Conservation (phyloP, 2,113 vertebrate genomes). For the Carassius auratus region DNA sequence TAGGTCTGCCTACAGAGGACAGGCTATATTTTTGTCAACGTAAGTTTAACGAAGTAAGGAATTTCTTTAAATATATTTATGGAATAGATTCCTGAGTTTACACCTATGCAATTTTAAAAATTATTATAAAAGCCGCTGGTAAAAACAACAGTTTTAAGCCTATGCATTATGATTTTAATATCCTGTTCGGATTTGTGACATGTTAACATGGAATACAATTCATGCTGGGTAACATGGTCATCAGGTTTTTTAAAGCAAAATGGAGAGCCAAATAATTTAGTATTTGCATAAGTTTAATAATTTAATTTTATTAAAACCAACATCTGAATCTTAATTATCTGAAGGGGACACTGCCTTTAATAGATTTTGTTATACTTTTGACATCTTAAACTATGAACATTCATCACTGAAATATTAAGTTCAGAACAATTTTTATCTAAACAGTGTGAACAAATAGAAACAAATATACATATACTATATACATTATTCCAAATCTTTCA, state of each 20-base stretch:
- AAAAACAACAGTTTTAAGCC: not conserved
- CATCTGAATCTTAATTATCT: not conserved
- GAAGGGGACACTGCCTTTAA: not conserved
- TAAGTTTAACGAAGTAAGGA: not conserved
- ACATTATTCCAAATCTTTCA: not conserved
- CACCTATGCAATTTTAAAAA: not conserved
- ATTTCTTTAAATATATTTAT: not conserved
- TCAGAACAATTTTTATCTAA: not conserved
- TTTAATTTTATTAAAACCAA: not conserved
- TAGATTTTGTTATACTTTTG: not conserved
- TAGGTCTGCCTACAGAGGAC: not conserved
- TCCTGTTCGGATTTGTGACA: not conserved
- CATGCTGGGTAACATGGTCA: not conserved
- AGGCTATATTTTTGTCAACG: not conserved
- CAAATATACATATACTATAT: not conserved
- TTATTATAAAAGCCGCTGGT: not conserved
- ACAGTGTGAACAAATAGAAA: not conserved
- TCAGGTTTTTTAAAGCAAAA: not conserved
- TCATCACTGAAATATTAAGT: not conserved
- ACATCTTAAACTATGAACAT: not conserved
- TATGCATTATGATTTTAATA: not conserved
- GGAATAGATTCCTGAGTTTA: not conserved
- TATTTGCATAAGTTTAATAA: not conserved
- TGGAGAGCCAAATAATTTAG: not conserved
- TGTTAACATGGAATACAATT: not conserved